Conservation (phyloP, 2,888 invertebrate species). For the Drosophila mulleri region DNA sequence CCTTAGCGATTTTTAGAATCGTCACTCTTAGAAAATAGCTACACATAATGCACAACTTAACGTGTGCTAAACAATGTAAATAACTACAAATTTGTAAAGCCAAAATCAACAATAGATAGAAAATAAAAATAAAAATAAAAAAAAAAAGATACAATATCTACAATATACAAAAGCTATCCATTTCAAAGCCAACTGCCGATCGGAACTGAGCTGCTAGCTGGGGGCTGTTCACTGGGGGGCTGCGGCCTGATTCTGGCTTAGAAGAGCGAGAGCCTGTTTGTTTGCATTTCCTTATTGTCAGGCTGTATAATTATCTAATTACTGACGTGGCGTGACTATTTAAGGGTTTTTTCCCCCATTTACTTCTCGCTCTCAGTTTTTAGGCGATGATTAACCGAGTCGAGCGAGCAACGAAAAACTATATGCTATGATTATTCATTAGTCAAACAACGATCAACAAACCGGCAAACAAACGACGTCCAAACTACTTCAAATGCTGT, state of each 20-base stretch:
- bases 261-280: conserved; percentile 45
- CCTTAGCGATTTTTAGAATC: conserved; percentile 34
- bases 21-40: conserved; percentile 41
- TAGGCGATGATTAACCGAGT: conserved; percentile 62
- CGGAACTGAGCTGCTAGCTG: conserved; percentile 11
- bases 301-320: conserved; percentile 69
- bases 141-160: conserved; percentile 10
- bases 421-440: conserved; percentile 37
- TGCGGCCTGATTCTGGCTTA: conserved; percentile 20
- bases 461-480: conserved; percentile 43
- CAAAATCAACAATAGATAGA: conserved; percentile 33
- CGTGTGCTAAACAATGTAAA: conserved; percentile 65
- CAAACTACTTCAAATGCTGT: conserved; percentile 40
- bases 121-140: neutral
- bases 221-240: no score
- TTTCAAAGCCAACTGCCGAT: conserved; percentile 40
- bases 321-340: conserved; percentile 60
- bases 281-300: conserved; percentile 75
- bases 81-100: conserved; percentile 43
- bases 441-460: conserved; percentile 42
- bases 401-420: conserved; percentile 27
- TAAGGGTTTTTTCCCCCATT: conserved; percentile 59
- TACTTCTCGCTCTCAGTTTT: conserved; percentile 24
- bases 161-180: conserved; percentile 18
- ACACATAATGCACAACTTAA: conserved; percentile 37